phyloP scores from a whole-genome alignment of 2,888 invertebrate genomes.

The Caenorhabditis angaria region DNA sequence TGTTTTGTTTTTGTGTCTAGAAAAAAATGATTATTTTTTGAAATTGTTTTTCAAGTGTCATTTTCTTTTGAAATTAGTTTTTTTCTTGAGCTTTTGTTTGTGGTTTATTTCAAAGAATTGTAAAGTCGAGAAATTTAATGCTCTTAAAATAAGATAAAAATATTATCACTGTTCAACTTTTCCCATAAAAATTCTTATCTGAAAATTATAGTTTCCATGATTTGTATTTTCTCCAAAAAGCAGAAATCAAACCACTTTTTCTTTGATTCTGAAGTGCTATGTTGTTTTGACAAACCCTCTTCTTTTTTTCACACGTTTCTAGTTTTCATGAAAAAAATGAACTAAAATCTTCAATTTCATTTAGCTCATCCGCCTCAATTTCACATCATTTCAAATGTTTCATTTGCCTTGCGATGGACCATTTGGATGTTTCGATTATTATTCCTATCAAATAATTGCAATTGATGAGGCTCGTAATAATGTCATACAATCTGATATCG shows the following conservation, averaged over 20 bases:
- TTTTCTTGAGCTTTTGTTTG: too few relatives aligned
- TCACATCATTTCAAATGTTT: slow-evolving; percentile 25
- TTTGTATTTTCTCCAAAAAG: too few relatives aligned
- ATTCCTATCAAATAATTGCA: slow-evolving; percentile 22
- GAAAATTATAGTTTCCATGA: too few relatives aligned
- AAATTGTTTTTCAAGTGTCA: not conserved
- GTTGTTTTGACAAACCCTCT: slow-evolving; percentile 11
- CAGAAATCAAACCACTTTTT: too few relatives aligned
- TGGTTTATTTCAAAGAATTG: too few relatives aligned
- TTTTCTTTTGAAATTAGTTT: too few relatives aligned
- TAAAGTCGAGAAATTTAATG: too few relatives aligned
- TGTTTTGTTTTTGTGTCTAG: not conserved
- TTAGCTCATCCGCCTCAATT: not conserved
- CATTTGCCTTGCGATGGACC: slow-evolving; percentile 37
- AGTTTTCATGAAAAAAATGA: not conserved
- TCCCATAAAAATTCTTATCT: too few relatives aligned
- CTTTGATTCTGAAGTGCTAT: slow-evolving; percentile 16
- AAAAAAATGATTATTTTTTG: too few relatives aligned
- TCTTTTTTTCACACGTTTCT: not conserved
- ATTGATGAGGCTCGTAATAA: slow-evolving; percentile 32
- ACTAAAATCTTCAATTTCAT: slow-evolving; percentile 3
- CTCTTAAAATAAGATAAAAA: too few relatives aligned
- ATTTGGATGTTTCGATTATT: slow-evolving; percentile 42
- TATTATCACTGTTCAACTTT: too few relatives aligned
- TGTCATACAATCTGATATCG: slow-evolving; percentile 8